phyloP scores from a whole-genome alignment of 2,888 invertebrate species.

The Luperina testacea region DNA sequence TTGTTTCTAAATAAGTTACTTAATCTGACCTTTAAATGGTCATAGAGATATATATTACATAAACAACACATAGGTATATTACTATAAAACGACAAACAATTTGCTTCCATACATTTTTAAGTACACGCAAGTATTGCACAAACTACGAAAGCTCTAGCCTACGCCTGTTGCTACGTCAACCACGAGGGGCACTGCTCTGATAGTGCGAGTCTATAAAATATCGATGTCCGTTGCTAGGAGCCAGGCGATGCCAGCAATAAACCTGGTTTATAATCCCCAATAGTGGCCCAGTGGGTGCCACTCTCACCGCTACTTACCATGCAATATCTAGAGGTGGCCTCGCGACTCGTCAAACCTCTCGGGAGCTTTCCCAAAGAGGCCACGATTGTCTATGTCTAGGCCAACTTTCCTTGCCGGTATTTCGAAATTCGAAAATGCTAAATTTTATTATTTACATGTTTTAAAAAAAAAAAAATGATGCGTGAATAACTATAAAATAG shows the following conservation, averaged over 20 bases:
- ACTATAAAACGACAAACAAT: background rate
- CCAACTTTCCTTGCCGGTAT: slow-evolving; percentile 59
- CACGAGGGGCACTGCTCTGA: slow-evolving; percentile 48
- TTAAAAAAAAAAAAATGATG: slow-evolving; percentile 26
- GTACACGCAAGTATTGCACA: background rate
- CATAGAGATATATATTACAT: background rate
- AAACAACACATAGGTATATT: background rate
- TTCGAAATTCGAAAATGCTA: slow-evolving; percentile 48
- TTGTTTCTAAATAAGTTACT: background rate
- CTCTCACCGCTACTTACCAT: slow-evolving; percentile 71
- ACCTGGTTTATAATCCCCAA: slow-evolving; percentile 83
- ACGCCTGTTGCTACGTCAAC: slow-evolving; percentile 37
- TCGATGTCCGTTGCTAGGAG: slow-evolving; percentile 81
- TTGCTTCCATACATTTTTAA: background rate
- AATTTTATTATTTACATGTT: slow-evolving; percentile 43
- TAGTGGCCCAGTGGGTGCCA: slow-evolving; percentile 62
- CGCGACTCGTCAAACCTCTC: slow-evolving; percentile 55
- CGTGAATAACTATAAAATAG: slow-evolving; percentile 55
- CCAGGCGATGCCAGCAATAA: slow-evolving; percentile 74
- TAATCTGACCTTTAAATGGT: background rate
- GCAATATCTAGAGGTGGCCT: slow-evolving; percentile 56
- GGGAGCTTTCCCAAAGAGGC: slow-evolving; percentile 62
- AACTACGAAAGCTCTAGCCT: slow-evolving; percentile 20
- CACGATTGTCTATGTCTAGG: slow-evolving; percentile 47
- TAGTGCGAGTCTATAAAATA: slow-evolving; percentile 71